These are phyloP conservation scores for Crocidura indochinensis DNA, from an alignment of 2,797 vertebrate species.

Conservation along the genomic window DNA sequence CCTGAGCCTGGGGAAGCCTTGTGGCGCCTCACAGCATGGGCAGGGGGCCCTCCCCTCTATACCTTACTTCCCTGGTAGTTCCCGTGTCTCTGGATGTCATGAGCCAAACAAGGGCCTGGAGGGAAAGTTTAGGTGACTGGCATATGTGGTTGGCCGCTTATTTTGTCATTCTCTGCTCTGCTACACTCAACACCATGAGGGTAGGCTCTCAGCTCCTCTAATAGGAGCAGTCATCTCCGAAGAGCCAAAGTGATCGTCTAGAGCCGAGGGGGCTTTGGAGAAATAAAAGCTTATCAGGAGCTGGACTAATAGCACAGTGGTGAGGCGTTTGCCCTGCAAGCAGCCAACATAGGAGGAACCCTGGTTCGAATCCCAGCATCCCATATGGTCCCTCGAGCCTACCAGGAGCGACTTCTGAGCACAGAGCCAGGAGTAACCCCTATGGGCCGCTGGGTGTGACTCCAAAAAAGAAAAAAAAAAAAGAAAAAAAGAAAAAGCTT, in stretches of 20 bases:
- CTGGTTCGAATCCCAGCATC: too few relatives aligned
- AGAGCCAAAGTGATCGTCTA: not conserved
- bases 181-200: not conserved
- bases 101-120: not conserved
- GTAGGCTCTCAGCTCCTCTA: not conserved
- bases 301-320: too few relatives aligned
- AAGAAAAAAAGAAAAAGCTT: too few relatives aligned
- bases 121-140: not conserved
- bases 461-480: too few relatives aligned
- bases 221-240: too few relatives aligned
- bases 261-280: slow-evolving; percentile 9
- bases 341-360: too few relatives aligned
- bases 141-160: too few relatives aligned
- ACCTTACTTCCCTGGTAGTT: not conserved
- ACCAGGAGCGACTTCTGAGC: too few relatives aligned
- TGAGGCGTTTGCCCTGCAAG: too few relatives aligned
- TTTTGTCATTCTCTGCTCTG: not conserved
- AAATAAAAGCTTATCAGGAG: not conserved
- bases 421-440: too few relatives aligned
- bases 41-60: not conserved
- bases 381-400: too few relatives aligned
- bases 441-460: too few relatives aligned
- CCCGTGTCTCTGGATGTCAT: not conserved
- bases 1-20: not conserved
- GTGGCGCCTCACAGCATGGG: not conserved